phyloP scores from a whole-genome alignment of 2,888 invertebrate species.

The Desoria tigrina region DNA sequence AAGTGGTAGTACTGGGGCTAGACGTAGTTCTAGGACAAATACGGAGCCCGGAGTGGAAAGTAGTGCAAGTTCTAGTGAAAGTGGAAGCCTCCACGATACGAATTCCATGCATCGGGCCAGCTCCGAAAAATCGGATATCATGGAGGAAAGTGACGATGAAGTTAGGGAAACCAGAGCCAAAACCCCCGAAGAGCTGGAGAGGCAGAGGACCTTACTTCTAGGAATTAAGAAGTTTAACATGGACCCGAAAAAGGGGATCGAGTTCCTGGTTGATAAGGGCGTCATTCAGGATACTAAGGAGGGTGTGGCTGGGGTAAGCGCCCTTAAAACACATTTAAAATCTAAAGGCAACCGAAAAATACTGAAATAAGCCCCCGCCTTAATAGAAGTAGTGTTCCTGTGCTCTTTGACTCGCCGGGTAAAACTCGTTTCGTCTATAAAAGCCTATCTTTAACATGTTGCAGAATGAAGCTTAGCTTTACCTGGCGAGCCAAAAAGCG shows the following conservation, averaged over 20 bases:
- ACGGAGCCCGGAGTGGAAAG: constrained; percentile 42
- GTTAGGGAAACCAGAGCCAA: background rate
- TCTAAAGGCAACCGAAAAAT: background rate
- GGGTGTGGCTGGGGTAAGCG: constrained; percentile 45
- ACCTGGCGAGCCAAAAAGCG: too few species aligned
- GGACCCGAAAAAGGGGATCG: constrained; percentile 63
- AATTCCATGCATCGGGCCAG: background rate
- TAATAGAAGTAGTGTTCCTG: too few species aligned
- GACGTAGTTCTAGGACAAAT: constrained; percentile 23
- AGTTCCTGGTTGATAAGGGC: constrained; percentile 60
- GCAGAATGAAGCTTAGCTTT: too few species aligned
- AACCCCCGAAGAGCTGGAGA: constrained; percentile 32
- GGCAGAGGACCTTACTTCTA: constrained; percentile 55
- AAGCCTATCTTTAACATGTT: too few species aligned
- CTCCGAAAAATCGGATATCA: constrained; percentile 18
- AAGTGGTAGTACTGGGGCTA: constrained; percentile 35
- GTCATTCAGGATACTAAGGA: constrained; percentile 57
- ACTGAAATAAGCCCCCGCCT: too few species aligned
- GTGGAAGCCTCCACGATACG: constrained; percentile 4
- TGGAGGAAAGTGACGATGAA: constrained; percentile 15
- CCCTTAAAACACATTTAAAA: constrained; percentile 3
- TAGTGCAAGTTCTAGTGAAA: constrained; percentile 39
- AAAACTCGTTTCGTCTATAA: too few species aligned
- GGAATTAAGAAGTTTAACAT: constrained; percentile 63
- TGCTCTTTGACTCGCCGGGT: too few species aligned